These are phyloP conservation scores for Sminthurinus signatus DNA, from an alignment of 1,140 invertebrate genomes.

Conservation along the genomic window DNA sequence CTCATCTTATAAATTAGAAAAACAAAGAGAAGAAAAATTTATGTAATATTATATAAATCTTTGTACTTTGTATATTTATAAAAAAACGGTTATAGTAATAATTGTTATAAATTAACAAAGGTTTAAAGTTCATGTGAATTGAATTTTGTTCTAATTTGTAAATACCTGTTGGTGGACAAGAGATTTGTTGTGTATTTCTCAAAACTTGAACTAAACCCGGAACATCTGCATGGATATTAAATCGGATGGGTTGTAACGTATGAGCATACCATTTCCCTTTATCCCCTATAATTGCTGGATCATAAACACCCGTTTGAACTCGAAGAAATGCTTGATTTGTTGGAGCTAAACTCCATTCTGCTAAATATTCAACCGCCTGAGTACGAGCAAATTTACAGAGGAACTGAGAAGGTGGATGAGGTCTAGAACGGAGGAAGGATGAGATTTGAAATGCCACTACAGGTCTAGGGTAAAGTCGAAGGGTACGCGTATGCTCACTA, in stretches of 20 bases:
- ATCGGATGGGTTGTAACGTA: slow-evolving; percentile 78
- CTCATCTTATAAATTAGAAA: too few species aligned
- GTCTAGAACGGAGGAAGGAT: slow-evolving; percentile 90
- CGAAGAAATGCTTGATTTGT: slow-evolving; percentile 94
- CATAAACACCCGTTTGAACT: slow-evolving; percentile 92
- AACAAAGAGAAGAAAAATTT: slow-evolving; percentile 33
- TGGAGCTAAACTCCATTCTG: slow-evolving; percentile 95
- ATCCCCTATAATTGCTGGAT: slow-evolving; percentile 91
- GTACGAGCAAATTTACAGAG: slow-evolving; percentile 84
- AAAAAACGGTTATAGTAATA: too few species aligned
- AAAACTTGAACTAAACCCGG: slow-evolving; percentile 37
- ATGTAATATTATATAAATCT: too few species aligned
- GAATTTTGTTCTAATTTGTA: too few species aligned
- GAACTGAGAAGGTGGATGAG: slow-evolving; percentile 71
- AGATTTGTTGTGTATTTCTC: slow-evolving; percentile 24
- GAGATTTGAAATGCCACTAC: slow-evolving; percentile 99
- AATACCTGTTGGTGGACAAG: slow-evolving; percentile 36
- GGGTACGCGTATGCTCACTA: slow-evolving; percentile 91
- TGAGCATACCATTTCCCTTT: slow-evolving; percentile 92
- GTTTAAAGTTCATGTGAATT: too few species aligned
- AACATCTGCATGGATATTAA: slow-evolving; percentile 57
- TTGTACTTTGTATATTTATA: too few species aligned
- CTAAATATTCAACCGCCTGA: slow-evolving; percentile 96
- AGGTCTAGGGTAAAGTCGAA: slow-evolving; percentile 92
- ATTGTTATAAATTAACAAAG: too few species aligned